Evolutionary conservation across 1,140 invertebrate genomes (phyloP).

Genomic region (Lordiphosa clarofinis): DNA sequence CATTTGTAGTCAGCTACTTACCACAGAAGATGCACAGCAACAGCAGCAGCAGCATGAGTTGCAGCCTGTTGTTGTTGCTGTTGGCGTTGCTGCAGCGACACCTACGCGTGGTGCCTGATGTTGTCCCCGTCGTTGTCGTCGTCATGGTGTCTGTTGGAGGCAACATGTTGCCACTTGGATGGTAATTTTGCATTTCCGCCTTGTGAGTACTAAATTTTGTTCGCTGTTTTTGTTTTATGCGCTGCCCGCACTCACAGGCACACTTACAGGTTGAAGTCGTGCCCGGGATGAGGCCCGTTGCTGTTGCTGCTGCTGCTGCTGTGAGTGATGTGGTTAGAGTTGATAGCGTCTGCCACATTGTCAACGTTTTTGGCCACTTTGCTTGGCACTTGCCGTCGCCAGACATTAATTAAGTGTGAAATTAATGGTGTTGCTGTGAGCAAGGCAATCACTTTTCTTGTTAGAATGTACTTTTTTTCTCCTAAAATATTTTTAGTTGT

Average conservation of each 20-base stretch:
- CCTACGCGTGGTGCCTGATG: conserved; percentile 41
- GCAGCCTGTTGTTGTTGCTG: conserved; percentile 4
- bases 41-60: conserved; percentile 36
- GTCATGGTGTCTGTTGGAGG: conserved; percentile 42
- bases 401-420: conserved; percentile 74
- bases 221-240: conserved; percentile 30
- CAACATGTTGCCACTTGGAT: conserved; percentile 47
- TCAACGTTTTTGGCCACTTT: conserved; percentile 51
- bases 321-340: conserved; percentile 58
- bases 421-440: conserved; percentile 42
- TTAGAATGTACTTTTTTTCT: conserved; percentile 17
- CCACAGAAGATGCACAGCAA: conserved; percentile 56
- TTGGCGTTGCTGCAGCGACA: conserved; percentile 24
- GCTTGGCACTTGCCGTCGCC: conserved; percentile 15
- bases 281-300: conserved; percentile 8
- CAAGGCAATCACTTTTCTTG: too few relatives aligned
- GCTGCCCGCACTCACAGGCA: conserved; percentile 27
- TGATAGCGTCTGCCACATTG: conserved; percentile 74
- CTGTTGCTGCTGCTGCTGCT: background rate
- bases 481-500: too few relatives aligned
- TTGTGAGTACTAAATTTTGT: conserved; percentile 36
- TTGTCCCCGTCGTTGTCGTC: conserved; percentile 3
- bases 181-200: conserved; percentile 63
- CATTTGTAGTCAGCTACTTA: conserved; percentile 59
- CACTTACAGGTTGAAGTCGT: conserved; percentile 27